These are phyloP conservation scores for Dastarcus helophoroides DNA, from an alignment of 2,888 invertebrate species.

Conservation along the genomic window DNA sequence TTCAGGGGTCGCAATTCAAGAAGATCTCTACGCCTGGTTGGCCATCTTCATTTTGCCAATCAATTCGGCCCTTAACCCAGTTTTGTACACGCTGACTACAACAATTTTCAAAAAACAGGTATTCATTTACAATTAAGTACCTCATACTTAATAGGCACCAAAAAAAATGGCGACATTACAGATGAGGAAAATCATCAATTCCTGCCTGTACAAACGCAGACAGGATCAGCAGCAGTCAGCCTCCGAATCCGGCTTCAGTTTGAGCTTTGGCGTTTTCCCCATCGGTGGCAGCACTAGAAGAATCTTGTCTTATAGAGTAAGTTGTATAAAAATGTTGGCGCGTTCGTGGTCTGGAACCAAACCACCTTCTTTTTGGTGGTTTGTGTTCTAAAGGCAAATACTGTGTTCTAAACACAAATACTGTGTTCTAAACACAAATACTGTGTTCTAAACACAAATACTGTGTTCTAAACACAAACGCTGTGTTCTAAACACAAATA, in stretches of 20 bases:
- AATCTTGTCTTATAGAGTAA: constrained; percentile 32
- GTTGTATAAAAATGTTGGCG: constrained; percentile 7
- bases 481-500: background rate
- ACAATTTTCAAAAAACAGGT: constrained; percentile 47
- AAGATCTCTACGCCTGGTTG: constrained; percentile 47
- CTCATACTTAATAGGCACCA: constrained; percentile 1
- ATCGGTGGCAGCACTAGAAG: constrained; percentile 31
- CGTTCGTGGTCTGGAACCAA: background rate
- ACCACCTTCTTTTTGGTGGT: background rate
- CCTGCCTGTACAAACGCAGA: constrained; percentile 21
- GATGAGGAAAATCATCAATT: constrained; percentile 28
- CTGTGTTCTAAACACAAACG: background rate
- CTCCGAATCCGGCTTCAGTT: constrained; percentile 39
- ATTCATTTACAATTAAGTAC: background rate
- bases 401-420: background rate
- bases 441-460: background rate
- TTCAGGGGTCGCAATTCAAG: constrained; percentile 42
- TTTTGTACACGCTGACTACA: constrained; percentile 50
- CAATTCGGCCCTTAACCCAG: constrained; percentile 49
- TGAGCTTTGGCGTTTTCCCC: constrained; percentile 38
- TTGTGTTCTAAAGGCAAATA: background rate
- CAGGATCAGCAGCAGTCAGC: constrained; percentile 30
- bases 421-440: background rate
- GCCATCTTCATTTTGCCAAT: constrained; percentile 50
- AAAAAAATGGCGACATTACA: constrained; percentile 10